A percentile compares a stretch with the other conserved stretches of the same genome.
Conservation (phyloP, 2,888 invertebrate species). For the Leptura quadrifasciata region DNA sequence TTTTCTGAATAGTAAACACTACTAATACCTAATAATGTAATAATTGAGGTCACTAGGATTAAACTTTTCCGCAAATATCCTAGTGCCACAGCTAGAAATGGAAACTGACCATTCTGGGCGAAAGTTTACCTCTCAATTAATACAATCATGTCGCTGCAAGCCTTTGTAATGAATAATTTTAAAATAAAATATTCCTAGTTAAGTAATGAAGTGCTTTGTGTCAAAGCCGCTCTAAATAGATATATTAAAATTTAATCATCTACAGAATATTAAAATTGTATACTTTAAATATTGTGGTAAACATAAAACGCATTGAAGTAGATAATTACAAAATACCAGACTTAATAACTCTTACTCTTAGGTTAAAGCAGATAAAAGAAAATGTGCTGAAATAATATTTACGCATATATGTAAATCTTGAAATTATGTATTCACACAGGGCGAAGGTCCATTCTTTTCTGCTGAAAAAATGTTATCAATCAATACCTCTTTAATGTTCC, state of each 20-base stretch:
- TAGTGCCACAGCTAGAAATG: too few species aligned
- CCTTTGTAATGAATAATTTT: neutral
- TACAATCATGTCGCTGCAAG: too few species aligned
- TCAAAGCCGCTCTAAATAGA: neutral
- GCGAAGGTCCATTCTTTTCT: neutral
- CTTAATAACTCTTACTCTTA: constrained; percentile 17
- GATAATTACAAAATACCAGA: constrained; percentile 27
- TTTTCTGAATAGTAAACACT: too few species aligned
- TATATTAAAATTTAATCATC: constrained; percentile 27
- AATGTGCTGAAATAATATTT: constrained; percentile 13
- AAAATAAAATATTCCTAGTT: neutral
- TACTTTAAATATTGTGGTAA: constrained; percentile 21
- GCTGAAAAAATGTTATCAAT: neutral
- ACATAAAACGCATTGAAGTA: constrained; percentile 32
- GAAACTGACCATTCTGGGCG: too few species aligned
- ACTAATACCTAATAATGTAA: too few species aligned
- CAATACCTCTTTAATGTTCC: neutral
- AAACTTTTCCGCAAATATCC: too few species aligned
- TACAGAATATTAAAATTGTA: constrained; percentile 18
- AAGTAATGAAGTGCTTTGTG: neutral
- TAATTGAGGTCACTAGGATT: too few species aligned
- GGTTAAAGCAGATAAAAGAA: neutral
- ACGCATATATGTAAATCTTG: neutral
- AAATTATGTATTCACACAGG: neutral
- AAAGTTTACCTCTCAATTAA: too few species aligned